These are phyloP conservation scores for Motacilla alba DNA, from an alignment of 2,113 vertebrate genomes.

Conservation along the genomic window DNA sequence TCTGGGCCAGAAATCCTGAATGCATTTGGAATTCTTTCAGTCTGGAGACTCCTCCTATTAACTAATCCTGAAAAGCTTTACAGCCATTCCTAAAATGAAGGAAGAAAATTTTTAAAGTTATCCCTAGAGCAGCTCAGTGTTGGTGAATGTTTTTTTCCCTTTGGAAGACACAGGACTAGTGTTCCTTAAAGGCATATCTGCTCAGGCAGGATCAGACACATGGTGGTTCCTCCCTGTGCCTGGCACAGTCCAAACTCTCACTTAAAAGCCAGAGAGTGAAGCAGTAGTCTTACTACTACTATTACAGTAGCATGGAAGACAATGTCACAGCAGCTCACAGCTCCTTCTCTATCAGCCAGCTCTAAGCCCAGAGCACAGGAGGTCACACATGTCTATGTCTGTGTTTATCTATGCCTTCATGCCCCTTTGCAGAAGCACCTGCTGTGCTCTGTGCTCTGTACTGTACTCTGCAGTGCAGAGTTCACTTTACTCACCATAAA, in stretches of 20 bases:
- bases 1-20: neutral
- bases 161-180: neutral
- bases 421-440: neutral
- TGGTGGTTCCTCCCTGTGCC: accelerated
- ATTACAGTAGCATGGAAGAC: neutral
- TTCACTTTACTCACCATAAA: neutral
- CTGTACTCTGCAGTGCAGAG: neutral
- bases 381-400: too few relatives aligned
- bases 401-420: neutral
- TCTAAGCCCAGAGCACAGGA: neutral
- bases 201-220: neutral
- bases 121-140: neutral
- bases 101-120: neutral
- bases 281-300: neutral
- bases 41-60: neutral
- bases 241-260: neutral
- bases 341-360: neutral
- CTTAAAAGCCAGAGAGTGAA: neutral
- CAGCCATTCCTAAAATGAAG: neutral
- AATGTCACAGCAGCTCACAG: neutral
- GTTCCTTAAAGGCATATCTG: neutral
- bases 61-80: neutral
- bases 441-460: neutral
- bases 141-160: accelerated
- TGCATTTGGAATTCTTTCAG: neutral